Evolutionary conservation across 2,797 vertebrate genomes (phyloP), one percentile per base, ranked within the genome.

Genomic region (Myotis findleyi): DNA sequence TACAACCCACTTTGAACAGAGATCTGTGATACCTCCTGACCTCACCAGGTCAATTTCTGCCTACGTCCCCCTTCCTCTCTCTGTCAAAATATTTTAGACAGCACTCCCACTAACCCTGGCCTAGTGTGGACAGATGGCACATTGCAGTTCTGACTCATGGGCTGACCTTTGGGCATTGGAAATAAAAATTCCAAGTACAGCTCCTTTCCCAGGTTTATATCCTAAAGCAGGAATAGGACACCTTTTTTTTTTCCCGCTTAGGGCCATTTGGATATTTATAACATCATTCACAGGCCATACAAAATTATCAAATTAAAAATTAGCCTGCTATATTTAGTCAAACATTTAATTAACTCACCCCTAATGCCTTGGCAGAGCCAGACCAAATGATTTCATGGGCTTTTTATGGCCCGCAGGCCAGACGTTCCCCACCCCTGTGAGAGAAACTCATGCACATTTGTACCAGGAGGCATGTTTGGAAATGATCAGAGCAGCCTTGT

Each of bases 21-120:
- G 68, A 17, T 12, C 83, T 75, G 30, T 53, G 66, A n/a, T 73
- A 86, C 66, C 5, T 73, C 8, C 16, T 68, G 59, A 53, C 12
- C 6, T 84, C 62, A 91, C 14, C 36, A 81, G 53, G 36, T 33
- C 53, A 20, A 23, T 82, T 38, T 87, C 66, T 7, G 5, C 11
- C 71, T 49, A 44, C 14, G 11, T 86, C 16, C 41, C 11, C 18
- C 18, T 41, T 92, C 16, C 27, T 44, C n/a, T 81, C 30, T 71
- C 47, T 51, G 25, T 59, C 49, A 87, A 92, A 95, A 79, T 89
- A 69, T 79, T 82, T 49, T 95, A 27, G 49, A 59, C 14, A 84
- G 53, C 16, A 68, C 25, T 75, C 23, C 12, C 33, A 71, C 8
- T 83, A n/a, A 83, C 27, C 23, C 55, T 91, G 25, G 68, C 27